Evolutionary conservation across 2,797 vertebrate genomes (phyloP).

Genomic region (Buphagus erythrorhynchus): DNA sequence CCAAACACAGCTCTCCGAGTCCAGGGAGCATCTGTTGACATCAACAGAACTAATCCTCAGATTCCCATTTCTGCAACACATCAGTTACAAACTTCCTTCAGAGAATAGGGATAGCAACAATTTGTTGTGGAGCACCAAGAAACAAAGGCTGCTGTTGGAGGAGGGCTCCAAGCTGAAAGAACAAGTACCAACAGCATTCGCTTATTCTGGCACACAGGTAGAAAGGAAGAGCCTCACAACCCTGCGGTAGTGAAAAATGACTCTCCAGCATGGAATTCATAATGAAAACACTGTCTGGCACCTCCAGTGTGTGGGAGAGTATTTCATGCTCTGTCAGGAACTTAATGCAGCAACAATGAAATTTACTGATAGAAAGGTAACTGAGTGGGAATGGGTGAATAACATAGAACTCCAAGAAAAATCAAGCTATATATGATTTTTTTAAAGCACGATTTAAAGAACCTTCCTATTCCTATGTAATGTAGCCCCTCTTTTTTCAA

Average conservation of each 20-base stretch:
- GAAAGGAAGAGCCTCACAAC: constrained; percentile 42
- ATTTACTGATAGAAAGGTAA: constrained; percentile 17
- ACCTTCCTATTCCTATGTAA: background rate
- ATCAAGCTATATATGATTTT: background rate
- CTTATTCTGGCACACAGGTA: constrained; percentile 45
- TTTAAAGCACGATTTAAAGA: background rate
- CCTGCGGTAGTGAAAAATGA: constrained; percentile 6
- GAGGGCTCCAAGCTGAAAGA: background rate
- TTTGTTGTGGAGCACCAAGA: background rate
- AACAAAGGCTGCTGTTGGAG: background rate
- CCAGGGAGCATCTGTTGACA: background rate
- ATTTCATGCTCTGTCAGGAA: constrained; percentile 44
- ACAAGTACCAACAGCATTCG: constrained; percentile 33
- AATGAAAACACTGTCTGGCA: constrained; percentile 58
- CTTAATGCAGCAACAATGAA: background rate
- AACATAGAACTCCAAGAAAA: background rate
- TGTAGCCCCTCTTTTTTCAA: background rate
- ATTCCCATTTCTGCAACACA: background rate
- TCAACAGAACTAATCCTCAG: background rate
- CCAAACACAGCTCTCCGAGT: background rate
- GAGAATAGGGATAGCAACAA: background rate
- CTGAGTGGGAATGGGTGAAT: background rate
- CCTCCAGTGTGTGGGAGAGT: background rate
- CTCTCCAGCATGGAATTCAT: constrained; percentile 39
- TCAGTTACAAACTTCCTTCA: background rate